Percentiles rank a stretch among this genome's conserved stretches.
Conservation (phyloP, 2,888 invertebrate species). For the Eupithecia subfuscata region DNA sequence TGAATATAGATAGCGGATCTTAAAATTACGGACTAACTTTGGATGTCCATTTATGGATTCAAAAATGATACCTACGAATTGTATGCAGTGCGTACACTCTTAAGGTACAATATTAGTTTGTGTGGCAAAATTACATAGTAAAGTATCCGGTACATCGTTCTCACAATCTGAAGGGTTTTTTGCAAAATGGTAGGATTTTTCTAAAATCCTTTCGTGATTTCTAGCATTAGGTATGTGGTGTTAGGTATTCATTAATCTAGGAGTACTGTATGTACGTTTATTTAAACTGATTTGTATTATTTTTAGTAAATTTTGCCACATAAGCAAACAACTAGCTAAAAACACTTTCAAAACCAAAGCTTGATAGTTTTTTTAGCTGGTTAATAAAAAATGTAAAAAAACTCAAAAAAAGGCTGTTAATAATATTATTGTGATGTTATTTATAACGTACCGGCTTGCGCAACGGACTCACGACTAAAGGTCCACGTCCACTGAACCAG, state of each 20-base stretch:
- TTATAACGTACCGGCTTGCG: conserved; percentile 71
- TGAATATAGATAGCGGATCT: no score
- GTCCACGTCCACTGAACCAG: conserved; percentile 24
- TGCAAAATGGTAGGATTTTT: background rate
- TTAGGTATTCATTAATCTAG: background rate
- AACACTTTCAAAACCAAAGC: conserved; percentile 26
- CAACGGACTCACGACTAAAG: conserved; percentile 58
- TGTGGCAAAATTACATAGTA: conserved; percentile 10
- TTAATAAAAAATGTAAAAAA: conserved; percentile 57
- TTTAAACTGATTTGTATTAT: background rate
- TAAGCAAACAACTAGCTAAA: conserved; percentile 15
- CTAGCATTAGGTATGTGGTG: background rate
- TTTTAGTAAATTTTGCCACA: conserved; percentile 27
- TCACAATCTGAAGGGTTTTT: background rate
- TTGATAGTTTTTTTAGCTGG: conserved; percentile 47
- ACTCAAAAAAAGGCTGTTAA: conserved; percentile 76
- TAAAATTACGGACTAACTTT: no score
- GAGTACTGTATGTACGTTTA: background rate
- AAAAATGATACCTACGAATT: background rate
- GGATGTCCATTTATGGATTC: background rate
- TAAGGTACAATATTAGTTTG: background rate
- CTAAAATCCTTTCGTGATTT: background rate
- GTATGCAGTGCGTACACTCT: background rate
- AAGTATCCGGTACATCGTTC: no score
- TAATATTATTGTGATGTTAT: conserved; percentile 72